phyloP scores from a whole-genome alignment of 2,888 invertebrate genomes.

The Phyto melanocephala region DNA sequence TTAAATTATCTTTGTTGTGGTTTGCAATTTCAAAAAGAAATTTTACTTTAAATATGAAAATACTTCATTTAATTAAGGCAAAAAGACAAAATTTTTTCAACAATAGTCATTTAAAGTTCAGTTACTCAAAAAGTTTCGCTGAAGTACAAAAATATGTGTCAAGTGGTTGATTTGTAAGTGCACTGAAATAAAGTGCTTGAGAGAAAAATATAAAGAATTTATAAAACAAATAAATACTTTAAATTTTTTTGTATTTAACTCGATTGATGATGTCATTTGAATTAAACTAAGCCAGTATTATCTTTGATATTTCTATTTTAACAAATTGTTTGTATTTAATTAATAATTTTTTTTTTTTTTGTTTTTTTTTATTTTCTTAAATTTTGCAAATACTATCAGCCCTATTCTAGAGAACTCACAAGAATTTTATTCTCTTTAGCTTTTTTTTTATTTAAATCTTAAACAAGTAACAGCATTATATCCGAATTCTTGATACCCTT shows the following conservation, averaged over 20 bases:
- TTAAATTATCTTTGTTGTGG: background rate
- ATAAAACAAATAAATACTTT: slow-evolving; percentile 4
- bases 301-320: background rate
- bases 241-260: background rate
- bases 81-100: background rate
- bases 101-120: background rate
- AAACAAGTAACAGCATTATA: no score
- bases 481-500: no score
- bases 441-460: no score
- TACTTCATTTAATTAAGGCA: background rate
- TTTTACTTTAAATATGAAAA: background rate
- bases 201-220: no score
- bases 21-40: background rate
- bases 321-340: background rate
- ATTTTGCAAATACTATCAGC: no score
- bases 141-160: slow-evolving; percentile 27
- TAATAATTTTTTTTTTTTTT: no score
- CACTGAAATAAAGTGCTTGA: background rate
- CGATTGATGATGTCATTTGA: slow-evolving; percentile 50
- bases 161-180: slow-evolving; percentile 35
- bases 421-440: no score
- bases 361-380: no score
- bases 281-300: slow-evolving; percentile 20
- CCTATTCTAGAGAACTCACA: no score
- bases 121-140: background rate